Evolutionary conservation across 2,797 vertebrate species (phyloP).

Genomic region (Gila robusta): DNA sequence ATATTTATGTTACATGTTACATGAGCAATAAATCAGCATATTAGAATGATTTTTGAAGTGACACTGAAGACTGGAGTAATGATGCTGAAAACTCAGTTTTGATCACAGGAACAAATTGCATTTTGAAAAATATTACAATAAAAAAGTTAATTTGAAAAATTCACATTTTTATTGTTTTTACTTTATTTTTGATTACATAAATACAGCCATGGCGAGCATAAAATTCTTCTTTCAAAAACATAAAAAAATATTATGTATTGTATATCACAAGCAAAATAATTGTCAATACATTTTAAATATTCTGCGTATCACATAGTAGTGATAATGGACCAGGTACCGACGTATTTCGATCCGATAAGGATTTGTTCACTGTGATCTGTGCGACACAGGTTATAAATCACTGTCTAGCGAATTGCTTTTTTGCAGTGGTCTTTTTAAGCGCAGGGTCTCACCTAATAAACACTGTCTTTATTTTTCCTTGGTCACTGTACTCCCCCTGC

Average conservation of each 20-base stretch:
- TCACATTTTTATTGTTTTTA: not conserved
- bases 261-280: not conserved
- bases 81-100: not conserved
- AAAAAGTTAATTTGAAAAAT: not conserved
- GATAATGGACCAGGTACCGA: not conserved
- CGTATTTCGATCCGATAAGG: not conserved
- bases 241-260: not conserved
- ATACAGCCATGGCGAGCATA: not conserved
- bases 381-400: not conserved
- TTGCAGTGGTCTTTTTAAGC: conserved; percentile 13
- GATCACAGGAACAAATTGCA: not conserved
- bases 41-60: not conserved
- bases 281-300: not conserved
- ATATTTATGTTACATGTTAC: not conserved
- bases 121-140: not conserved
- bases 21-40: not conserved
- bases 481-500: conserved; percentile 44
- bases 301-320: not conserved
- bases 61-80: not conserved
- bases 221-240: not conserved
- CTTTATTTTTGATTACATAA: not conserved
- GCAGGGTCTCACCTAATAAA: conserved; percentile 33
- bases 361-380: conserved; percentile 19
- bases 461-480: conserved; percentile 21
- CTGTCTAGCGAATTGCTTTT: not conserved